Percentiles rank a stretch among this genome's conserved stretches.
These are phyloP conservation scores for Agrypnia vestita DNA, from an alignment of 1,140 invertebrate species.

Conservation along the genomic window DNA sequence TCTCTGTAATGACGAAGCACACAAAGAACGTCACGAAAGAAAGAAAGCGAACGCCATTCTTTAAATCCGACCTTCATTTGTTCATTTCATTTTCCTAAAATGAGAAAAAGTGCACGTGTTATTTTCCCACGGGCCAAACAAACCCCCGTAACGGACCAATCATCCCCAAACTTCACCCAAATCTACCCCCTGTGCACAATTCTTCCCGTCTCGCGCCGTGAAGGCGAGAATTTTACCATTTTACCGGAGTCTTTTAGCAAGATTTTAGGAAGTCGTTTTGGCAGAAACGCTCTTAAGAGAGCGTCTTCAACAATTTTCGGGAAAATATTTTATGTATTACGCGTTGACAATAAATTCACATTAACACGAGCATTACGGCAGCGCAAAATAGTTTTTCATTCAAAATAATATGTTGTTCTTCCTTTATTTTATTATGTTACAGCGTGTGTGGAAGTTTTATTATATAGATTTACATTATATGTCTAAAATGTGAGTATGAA, in stretches of 20 bases:
- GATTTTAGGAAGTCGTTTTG: background rate
- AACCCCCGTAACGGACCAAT: conserved; percentile 19
- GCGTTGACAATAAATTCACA: no score
- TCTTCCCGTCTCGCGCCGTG: background rate
- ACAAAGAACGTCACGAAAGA: background rate
- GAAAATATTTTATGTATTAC: no score
- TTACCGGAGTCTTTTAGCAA: background rate
- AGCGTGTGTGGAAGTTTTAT: no score
- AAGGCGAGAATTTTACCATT: background rate
- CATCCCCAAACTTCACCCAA: background rate
- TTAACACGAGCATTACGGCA: no score
- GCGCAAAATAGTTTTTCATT: no score
- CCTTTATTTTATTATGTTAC: no score
- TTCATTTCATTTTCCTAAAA: conserved; percentile 24
- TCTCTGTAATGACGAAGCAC: no score
- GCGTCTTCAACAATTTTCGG: no score
- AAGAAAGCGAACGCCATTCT: background rate
- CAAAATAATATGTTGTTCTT: no score
- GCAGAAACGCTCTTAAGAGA: no score
- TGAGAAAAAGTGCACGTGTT: conserved; percentile 32
- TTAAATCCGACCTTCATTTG: conserved; percentile 3
- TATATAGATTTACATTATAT: no score
- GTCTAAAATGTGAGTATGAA: no score
- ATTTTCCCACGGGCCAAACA: conserved; percentile 16
- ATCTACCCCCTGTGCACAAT: background rate